A percentile compares a stretch with the other conserved stretches of the same genome.
Evolutionary conservation across 2,113 vertebrate genomes (phyloP).

Genomic region (Psilopsiagon aymara): DNA sequence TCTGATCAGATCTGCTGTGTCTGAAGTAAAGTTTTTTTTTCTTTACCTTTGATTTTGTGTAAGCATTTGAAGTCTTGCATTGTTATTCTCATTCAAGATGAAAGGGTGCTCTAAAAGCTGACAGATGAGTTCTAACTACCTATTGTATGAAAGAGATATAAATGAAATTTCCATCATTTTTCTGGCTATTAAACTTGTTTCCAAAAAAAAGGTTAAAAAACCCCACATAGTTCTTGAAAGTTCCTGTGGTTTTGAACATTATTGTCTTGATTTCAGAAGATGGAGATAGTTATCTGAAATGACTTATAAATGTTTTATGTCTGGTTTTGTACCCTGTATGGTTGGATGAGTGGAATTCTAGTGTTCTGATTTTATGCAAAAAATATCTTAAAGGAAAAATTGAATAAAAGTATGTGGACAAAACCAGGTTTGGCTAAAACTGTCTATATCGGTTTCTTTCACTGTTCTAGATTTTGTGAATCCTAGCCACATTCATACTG

Average conservation of each 20-base stretch:
- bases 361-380: background rate
- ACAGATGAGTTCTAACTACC: background rate
- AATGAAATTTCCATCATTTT: background rate
- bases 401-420: background rate
- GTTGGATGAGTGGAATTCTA: background rate
- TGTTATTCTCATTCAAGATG: background rate
- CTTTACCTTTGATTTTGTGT: background rate
- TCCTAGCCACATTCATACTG: background rate
- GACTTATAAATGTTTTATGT: background rate
- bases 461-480: background rate
- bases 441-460: background rate
- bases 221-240: background rate
- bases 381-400: background rate
- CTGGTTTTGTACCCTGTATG: background rate
- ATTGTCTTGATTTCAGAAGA: background rate
- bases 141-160: background rate
- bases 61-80: background rate
- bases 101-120: background rate
- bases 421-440: background rate
- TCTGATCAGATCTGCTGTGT: background rate
- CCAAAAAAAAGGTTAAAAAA: background rate
- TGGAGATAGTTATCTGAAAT: background rate
- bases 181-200: background rate
- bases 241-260: background rate
- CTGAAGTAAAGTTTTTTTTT: background rate